Evolutionary conservation across 2,888 invertebrate species (phyloP).

Genomic region (Odontomyia ornata): DNA sequence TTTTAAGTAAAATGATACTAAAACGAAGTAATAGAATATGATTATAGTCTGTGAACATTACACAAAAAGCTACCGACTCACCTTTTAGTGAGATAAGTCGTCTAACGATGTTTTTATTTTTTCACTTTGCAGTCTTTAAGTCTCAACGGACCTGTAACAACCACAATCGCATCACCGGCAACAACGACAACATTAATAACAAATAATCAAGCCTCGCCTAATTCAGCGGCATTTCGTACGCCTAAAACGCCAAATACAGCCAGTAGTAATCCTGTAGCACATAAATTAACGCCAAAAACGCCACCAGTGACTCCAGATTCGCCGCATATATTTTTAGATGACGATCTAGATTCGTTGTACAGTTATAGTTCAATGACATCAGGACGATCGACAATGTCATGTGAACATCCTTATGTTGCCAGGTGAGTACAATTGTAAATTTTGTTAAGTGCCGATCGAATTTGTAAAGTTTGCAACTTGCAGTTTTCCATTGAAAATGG

Average conservation of each 20-base stretch:
- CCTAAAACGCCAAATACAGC: conserved; percentile 55
- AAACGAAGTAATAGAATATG: background rate
- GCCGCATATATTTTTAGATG: conserved; percentile 67
- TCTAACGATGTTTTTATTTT: background rate
- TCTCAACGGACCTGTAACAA: conserved; percentile 56
- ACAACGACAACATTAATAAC: conserved; percentile 47
- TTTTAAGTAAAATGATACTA: background rate
- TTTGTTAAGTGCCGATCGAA: background rate
- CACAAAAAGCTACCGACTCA: background rate
- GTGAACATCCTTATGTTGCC: conserved; percentile 84
- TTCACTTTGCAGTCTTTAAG: conserved; percentile 60
- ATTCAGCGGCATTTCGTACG: conserved; percentile 50
- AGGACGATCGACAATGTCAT: conserved; percentile 72
- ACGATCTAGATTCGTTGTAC: conserved; percentile 79
- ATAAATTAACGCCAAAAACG: conserved; percentile 65
- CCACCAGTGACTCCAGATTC: conserved; percentile 72
- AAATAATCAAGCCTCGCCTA: conserved; percentile 48
- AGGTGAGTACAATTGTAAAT: conserved; percentile 60
- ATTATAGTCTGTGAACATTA: background rate
- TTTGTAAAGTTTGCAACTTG: too few species aligned
- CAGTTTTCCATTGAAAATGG: too few species aligned
- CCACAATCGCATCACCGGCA: conserved; percentile 49
- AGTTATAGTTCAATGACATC: conserved; percentile 83
- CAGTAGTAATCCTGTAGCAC: conserved; percentile 24
- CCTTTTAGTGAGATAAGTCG: background rate